These are phyloP conservation scores for Tenodera sinensis DNA, from an alignment of 2,888 invertebrate species.

Conservation along the genomic window DNA sequence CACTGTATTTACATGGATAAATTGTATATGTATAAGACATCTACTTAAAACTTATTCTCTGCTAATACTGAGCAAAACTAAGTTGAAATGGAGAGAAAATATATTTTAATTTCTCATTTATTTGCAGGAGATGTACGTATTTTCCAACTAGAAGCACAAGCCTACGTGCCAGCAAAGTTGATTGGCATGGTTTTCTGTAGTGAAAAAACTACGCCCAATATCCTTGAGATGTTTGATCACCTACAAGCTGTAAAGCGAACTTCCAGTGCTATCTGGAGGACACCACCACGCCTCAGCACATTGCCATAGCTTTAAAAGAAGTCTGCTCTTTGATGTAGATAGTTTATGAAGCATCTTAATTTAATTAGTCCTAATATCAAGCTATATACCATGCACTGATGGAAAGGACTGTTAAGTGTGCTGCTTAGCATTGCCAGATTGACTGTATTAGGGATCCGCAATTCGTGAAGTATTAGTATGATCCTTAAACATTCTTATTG, in stretches of 20 bases:
- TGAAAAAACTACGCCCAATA: conserved; percentile 54
- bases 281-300: conserved; percentile 62
- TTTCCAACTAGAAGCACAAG: background rate
- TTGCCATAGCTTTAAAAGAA: conserved; percentile 40
- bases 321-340: background rate
- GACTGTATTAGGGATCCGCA: no score
- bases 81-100: no score
- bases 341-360: background rate
- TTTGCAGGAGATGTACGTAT: background rate
- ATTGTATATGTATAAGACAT: no score
- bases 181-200: background rate
- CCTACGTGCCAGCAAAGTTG: background rate
- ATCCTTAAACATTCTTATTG: no score
- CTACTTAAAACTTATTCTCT: no score
- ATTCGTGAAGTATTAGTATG: no score
- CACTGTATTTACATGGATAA: no score
- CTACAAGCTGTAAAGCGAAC: conserved; percentile 62
- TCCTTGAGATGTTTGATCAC: conserved; percentile 66
- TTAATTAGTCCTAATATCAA: no score
- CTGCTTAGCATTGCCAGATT: no score
- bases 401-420: no score
- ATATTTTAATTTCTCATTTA: background rate
- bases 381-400: no score
- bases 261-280: conserved; percentile 72
- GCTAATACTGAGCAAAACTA: no score